Evolutionary conservation across 1,140 invertebrate genomes (phyloP).

Genomic region (Drosophila baimaii): DNA sequence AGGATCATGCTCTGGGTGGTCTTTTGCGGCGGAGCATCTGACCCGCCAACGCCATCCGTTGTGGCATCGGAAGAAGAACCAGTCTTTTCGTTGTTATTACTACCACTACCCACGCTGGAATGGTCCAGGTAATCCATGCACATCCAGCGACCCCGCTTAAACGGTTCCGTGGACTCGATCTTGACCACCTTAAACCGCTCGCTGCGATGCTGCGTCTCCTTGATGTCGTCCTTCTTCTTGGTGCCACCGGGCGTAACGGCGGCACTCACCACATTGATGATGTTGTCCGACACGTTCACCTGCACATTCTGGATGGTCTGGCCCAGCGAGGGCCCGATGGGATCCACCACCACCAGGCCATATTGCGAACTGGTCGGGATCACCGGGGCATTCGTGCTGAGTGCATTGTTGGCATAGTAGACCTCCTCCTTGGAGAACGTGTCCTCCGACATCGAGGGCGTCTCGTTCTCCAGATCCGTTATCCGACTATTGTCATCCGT

Average conservation of each 20-base stretch:
- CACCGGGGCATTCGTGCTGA: constrained; percentile 91
- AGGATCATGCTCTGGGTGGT: constrained; percentile 83
- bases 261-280: constrained; percentile 88
- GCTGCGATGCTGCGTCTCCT: constrained; percentile 90
- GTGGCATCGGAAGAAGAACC: constrained; percentile 57
- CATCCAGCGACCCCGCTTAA: constrained; percentile 96
- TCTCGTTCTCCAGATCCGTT: constrained; percentile 93
- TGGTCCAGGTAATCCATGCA: constrained; percentile 98
- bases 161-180: constrained; percentile 97
- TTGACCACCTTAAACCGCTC: constrained; percentile 98
- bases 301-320: constrained; percentile 86
- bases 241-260: constrained; percentile 85
- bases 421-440: constrained; percentile 93
- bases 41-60: constrained; percentile 26
- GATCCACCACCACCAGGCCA: constrained; percentile 91
- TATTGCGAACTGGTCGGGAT: constrained; percentile 93
- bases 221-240: constrained; percentile 87
- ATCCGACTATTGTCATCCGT: constrained; percentile 93
- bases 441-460: constrained; percentile 93
- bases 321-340: constrained; percentile 67
- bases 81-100: constrained; percentile 81
- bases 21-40: constrained; percentile 54
- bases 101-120: constrained; percentile 80
- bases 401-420: constrained; percentile 90
- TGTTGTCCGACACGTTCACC: constrained; percentile 87